A percentile compares a stretch with the other conserved stretches of the same genome.
These are phyloP conservation scores for Mycteria americana DNA, from an alignment of 2,797 vertebrate species.

Conservation along the genomic window DNA sequence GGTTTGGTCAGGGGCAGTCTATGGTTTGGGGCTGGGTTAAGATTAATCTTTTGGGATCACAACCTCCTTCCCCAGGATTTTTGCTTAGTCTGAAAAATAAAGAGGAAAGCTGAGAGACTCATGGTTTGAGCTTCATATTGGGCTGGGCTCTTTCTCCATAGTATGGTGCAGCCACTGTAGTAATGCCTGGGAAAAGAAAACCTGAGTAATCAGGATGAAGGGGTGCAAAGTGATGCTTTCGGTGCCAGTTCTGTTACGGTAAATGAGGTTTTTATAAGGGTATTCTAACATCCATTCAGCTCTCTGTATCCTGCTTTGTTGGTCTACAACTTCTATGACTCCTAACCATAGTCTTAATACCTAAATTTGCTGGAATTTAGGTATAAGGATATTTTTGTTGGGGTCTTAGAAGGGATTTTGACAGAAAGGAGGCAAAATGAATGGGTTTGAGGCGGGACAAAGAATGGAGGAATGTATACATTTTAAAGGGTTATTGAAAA, in stretches of 20 bases:
- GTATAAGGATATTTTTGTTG: not conserved
- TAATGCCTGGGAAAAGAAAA: not conserved
- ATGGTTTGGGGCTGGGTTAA: not conserved
- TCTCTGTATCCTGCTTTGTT: not conserved
- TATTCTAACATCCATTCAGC: not conserved
- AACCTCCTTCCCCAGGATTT: not conserved
- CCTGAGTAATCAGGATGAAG: not conserved
- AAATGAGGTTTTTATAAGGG: not conserved
- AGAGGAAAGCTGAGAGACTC: not conserved
- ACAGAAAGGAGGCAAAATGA: not conserved
- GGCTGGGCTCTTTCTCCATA: not conserved
- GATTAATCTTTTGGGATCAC: not conserved
- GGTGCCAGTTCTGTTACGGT: not conserved
- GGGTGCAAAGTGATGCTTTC: not conserved
- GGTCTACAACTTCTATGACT: not conserved
- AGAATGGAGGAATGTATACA: not conserved
- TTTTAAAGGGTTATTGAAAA: not conserved
- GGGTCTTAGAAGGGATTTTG: not conserved
- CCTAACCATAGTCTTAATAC: not conserved
- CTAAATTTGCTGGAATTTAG: not conserved
- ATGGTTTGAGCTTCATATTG: not conserved
- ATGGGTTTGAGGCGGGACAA: not conserved
- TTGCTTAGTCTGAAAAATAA: not conserved
- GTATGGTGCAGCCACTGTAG: not conserved
- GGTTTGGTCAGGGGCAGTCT: not conserved